These are phyloP conservation scores for Chondrosia reniformis DNA, from an alignment of 37 sponge, comb jelly and placozoan species.

Conservation along the genomic window DNA sequence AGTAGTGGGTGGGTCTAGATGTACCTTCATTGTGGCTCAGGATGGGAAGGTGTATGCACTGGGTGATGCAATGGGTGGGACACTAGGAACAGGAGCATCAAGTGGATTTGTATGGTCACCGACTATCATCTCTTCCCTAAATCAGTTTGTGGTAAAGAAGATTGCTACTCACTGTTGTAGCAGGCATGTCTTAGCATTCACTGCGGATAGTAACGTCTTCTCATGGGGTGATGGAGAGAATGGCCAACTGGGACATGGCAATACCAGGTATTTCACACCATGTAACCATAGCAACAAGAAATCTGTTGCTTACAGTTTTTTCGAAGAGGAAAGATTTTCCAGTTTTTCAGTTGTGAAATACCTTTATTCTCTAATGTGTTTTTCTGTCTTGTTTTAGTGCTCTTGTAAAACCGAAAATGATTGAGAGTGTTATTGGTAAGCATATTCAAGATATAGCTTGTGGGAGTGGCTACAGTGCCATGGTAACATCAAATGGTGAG, in stretches of 20 bases:
- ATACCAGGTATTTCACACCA: slow-evolving; percentile 51
- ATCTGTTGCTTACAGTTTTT: not conserved
- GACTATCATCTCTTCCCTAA: slow-evolving; percentile 51
- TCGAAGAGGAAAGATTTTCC: not conserved
- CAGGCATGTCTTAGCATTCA: slow-evolving; percentile 85
- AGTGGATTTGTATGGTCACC: slow-evolving; percentile 31
- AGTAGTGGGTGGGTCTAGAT: slow-evolving; percentile 80
- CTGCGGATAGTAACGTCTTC: slow-evolving; percentile 92
- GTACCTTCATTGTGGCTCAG: slow-evolving; percentile 67
- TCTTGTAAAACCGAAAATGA: slow-evolving; percentile 70
- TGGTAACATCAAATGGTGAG: slow-evolving; percentile 85
- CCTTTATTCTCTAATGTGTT: not conserved
- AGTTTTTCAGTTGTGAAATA: not conserved
- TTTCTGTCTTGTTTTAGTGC: slow-evolving; percentile 30
- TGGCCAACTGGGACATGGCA: slow-evolving; percentile 97
- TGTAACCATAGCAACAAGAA: not conserved
- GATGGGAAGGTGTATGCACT: slow-evolving; percentile 93
- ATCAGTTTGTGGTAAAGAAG: slow-evolving; percentile 85
- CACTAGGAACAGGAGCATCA: slow-evolving; percentile 67
- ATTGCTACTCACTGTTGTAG: slow-evolving; percentile 74
- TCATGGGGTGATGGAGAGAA: slow-evolving; percentile 98
- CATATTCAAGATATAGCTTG: slow-evolving; percentile 82
- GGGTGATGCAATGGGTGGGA: slow-evolving; percentile 80
- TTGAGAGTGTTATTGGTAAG: slow-evolving; percentile 84
- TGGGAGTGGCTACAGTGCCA: slow-evolving; percentile 90